Evolutionary conservation across 2,797 vertebrate species (phyloP).

Genomic region (Somateria mollissima): DNA sequence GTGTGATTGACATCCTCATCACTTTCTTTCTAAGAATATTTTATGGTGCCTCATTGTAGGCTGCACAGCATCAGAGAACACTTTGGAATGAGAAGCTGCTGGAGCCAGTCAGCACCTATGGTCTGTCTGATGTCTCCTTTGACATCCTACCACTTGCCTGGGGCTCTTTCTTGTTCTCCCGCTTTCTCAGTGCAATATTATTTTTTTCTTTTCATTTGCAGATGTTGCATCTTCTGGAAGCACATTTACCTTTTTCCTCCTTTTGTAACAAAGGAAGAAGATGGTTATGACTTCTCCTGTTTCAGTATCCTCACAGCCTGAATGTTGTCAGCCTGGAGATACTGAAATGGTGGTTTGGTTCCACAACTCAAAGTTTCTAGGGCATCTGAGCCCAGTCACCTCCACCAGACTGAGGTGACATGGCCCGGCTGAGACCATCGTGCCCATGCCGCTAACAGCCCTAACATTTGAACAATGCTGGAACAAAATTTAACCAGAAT

Average conservation of each 20-base stretch:
- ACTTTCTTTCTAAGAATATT: neutral
- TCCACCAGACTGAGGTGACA: neutral
- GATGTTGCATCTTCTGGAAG: neutral
- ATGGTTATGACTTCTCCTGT: neutral
- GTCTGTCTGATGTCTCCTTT: neutral
- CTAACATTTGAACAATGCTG: neutral
- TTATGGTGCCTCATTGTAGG: neutral
- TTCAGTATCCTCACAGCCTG: neutral
- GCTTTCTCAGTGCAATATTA: neutral
- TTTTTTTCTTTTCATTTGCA: neutral
- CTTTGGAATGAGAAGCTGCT: neutral
- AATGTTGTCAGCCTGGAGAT: neutral
- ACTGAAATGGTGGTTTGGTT: neutral
- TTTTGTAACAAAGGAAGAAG: neutral
- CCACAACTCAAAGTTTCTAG: neutral
- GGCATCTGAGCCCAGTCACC: neutral
- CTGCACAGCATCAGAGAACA: neutral
- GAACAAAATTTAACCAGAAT: neutral
- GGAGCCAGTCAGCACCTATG: neutral
- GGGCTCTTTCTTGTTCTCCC: neutral
- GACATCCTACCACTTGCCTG: neutral
- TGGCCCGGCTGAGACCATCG: neutral
- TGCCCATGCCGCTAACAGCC: accelerated
- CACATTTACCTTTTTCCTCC: neutral
- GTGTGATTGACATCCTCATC: neutral